Conservation (phyloP, 1,140 invertebrate genomes). For the Calliphora vicina region DNA sequence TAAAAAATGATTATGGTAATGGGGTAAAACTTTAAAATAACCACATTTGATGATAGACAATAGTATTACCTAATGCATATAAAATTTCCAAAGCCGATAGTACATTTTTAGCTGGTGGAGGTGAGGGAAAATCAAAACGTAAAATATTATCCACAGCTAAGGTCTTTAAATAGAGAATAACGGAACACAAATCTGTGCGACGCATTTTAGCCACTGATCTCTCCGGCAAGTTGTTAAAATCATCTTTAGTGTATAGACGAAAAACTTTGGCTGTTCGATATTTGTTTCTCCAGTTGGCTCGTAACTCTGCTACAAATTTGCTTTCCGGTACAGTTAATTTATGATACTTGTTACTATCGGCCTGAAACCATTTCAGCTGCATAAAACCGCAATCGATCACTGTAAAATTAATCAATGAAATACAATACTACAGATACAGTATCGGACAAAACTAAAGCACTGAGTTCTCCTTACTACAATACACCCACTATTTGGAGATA, state of each 20-base stretch:
- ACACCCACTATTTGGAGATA: too few relatives aligned
- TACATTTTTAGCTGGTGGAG: constrained; percentile 91
- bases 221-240: constrained; percentile 74
- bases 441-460: too few relatives aligned
- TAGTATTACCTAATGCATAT: constrained; percentile 73
- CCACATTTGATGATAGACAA: too few relatives aligned
- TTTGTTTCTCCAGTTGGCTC: constrained; percentile 91
- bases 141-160: constrained; percentile 92
- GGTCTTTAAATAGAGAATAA: constrained; percentile 92
- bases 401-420: too few relatives aligned
- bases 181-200: constrained; percentile 83
- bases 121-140: constrained; percentile 83
- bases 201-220: constrained; percentile 92
- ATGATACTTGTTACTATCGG: constrained; percentile 83
- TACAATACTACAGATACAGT: too few relatives aligned
- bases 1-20: too few relatives aligned
- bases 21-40: too few relatives aligned
- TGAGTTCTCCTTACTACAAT: too few relatives aligned
- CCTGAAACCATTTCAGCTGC: constrained; percentile 92
- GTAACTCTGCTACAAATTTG: constrained; percentile 88
- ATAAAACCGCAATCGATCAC: constrained; percentile 97
- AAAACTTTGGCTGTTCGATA: constrained; percentile 84
- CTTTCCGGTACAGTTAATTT: constrained; percentile 86
- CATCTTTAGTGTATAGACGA: constrained; percentile 80
- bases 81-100: constrained; percentile 86